Evolutionary conservation across 1,140 invertebrate genomes (phyloP).

Genomic region (Mesaphorura yosii): DNA sequence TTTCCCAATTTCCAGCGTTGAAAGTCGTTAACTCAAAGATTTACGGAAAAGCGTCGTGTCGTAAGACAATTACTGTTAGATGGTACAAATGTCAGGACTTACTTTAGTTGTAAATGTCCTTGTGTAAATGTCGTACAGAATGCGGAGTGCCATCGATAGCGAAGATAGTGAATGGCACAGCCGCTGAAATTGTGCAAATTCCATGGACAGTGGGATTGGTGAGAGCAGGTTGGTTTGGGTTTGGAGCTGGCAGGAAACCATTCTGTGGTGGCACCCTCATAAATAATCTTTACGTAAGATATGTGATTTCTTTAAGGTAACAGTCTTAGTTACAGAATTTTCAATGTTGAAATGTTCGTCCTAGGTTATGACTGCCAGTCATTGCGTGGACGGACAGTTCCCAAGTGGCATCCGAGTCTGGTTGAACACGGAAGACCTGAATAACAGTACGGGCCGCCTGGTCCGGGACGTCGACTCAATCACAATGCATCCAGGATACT

Average conservation of each 20-base stretch:
- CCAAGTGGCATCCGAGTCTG: constrained; percentile 13
- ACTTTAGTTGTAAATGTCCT: constrained; percentile 10
- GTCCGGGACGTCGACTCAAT: constrained; percentile 44
- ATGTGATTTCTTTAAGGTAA: no score
- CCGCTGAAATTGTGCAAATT: constrained; percentile 15
- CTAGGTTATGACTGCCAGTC: constrained; percentile 6
- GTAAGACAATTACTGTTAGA: no score
- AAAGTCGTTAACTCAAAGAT: no score
- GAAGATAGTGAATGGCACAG: constrained; percentile 22
- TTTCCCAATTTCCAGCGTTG: no score
- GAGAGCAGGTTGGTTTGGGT: not conserved
- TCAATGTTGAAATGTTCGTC: not conserved
- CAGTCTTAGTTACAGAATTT: not conserved
- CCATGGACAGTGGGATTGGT: constrained; percentile 12
- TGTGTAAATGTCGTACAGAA: no score
- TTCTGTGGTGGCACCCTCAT: constrained; percentile 20
- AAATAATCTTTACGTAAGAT: constrained; percentile 22
- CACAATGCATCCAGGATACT: constrained; percentile 46
- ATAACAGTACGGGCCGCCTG: constrained; percentile 36
- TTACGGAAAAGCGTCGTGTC: not conserved
- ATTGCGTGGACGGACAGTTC: no score
- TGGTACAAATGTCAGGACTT: no score
- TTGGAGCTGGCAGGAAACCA: not conserved
- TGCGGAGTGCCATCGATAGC: no score
- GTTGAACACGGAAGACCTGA: constrained; percentile 24